These are phyloP conservation scores for Buathra laborator DNA, from an alignment of 2,888 invertebrate species.

Conservation along the genomic window DNA sequence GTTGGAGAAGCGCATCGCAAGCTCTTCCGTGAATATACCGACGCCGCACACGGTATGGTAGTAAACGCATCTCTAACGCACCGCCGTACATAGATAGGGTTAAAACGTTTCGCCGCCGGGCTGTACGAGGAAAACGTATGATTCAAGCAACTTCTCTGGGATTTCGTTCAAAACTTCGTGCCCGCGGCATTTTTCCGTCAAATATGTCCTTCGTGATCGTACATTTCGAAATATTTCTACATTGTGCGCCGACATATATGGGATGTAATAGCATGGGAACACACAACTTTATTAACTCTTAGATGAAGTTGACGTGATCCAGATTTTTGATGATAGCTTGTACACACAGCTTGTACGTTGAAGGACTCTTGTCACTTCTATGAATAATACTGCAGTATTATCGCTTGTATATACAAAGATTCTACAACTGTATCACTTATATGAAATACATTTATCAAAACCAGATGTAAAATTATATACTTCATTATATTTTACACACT, in stretches of 20 bases:
- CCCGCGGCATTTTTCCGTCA: neutral
- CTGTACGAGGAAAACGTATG: slow-evolving; percentile 43
- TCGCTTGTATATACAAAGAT: no score
- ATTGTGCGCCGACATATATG: neutral
- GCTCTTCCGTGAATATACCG: slow-evolving; percentile 26
- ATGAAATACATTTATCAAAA: no score
- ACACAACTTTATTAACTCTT: neutral
- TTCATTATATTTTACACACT: no score
- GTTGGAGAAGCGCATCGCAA: slow-evolving; percentile 52
- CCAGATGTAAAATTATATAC: no score
- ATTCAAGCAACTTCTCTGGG: slow-evolving; percentile 29
- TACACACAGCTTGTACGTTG: neutral
- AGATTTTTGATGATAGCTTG: neutral
- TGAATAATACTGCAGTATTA: no score
- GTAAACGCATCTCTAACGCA: slow-evolving; percentile 35
- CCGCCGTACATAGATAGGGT: slow-evolving; percentile 23
- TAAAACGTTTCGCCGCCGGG: slow-evolving; percentile 40
- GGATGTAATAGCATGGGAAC: neutral
- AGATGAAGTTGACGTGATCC: neutral
- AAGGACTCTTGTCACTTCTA: neutral
- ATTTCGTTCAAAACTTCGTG: slow-evolving; percentile 33
- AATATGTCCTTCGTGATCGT: neutral
- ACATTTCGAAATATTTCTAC: neutral
- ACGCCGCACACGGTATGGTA: slow-evolving; percentile 12
- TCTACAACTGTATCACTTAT: no score